Conservation (phyloP, 2,888 invertebrate genomes). For the Patella depressa region DNA sequence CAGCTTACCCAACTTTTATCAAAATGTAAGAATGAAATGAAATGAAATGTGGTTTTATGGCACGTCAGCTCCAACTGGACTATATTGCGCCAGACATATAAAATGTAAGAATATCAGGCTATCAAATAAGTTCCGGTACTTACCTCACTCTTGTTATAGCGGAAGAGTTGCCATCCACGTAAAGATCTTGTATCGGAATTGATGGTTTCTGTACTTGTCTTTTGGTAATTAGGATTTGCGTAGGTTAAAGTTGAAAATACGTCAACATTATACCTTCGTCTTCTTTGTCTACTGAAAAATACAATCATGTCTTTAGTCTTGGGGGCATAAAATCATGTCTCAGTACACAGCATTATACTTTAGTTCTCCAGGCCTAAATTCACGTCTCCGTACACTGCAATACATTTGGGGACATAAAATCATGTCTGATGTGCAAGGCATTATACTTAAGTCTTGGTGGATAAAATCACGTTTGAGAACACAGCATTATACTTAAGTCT, state of each 20-base stretch:
- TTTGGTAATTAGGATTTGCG: conserved; percentile 89
- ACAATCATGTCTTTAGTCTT: too few relatives aligned
- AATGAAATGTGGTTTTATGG: too few relatives aligned
- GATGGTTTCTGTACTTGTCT: conserved; percentile 74
- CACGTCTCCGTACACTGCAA: too few relatives aligned
- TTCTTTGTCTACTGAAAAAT: conserved; percentile 41
- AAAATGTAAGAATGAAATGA: neutral
- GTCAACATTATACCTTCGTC: conserved; percentile 60
- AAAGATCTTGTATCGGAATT: conserved; percentile 53
- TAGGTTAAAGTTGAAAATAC: conserved; percentile 82
- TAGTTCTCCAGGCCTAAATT: too few relatives aligned
- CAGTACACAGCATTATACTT: too few relatives aligned
- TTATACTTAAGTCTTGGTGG: too few relatives aligned
- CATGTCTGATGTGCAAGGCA: too few relatives aligned
- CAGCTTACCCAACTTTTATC: neutral
- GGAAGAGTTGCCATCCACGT: conserved; percentile 58
- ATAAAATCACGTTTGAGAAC: too few relatives aligned
- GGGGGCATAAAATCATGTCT: too few relatives aligned
- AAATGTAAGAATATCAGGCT: neutral
- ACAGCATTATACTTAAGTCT: too few relatives aligned
- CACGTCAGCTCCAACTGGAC: neutral
- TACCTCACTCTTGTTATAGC: conserved; percentile 61
- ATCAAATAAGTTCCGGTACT: conserved; percentile 28
- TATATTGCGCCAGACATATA: too few relatives aligned
- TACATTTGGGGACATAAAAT: too few relatives aligned